Evolutionary conservation across 2,797 vertebrate genomes (phyloP), one percentile per base, ranked within the genome.

Genomic region (Poeciliopsis presidionis): DNA sequence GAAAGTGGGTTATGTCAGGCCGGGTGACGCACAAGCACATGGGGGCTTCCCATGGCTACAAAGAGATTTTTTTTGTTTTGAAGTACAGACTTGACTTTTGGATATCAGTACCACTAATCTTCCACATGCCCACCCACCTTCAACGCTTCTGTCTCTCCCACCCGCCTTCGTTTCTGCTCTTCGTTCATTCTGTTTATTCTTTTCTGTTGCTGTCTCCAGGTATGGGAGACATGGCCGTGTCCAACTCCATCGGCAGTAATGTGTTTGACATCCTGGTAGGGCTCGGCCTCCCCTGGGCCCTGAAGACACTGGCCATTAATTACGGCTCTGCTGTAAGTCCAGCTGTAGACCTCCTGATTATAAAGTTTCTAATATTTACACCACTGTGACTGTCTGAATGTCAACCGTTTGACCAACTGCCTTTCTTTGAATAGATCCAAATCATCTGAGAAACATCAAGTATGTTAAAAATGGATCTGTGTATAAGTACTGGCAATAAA

Each of bases 141-240:
- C 8, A 39, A 6, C 7, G 53, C 47, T 51, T 4, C 12, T 61
- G 55, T 49, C 47, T n/a, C 47, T 51, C 47, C 30, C 71, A 30
- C 4, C 12, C 3, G 14, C 12, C 39, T 74, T 11, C 59, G 0
- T n/a, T 25, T 74, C 73, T 79, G 72, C 78, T 86, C 55, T 72
- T 86, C 82, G 88, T 79, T n/a, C 82, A 74, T 63, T 88, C 85
- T 80, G 13, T 46, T n/a, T 47, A 3, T 16, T 18, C n/a, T 36
- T 22, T 49, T 33, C 25, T 51, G 18, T 36, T 16, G 1, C 20
- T 69, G 20, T n/a, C 11, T 69, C 18, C 94, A 99, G 98, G 98
- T 87, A 93, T 98, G 96, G 98, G 97, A n/a, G 97, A 99, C 88
- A 98, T 99, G 98, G 98, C 98, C 0, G 97, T 99, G 83, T 99